Evolutionary conservation across 2,113 vertebrate genomes (phyloP).

Genomic region (Murina feae): DNA sequence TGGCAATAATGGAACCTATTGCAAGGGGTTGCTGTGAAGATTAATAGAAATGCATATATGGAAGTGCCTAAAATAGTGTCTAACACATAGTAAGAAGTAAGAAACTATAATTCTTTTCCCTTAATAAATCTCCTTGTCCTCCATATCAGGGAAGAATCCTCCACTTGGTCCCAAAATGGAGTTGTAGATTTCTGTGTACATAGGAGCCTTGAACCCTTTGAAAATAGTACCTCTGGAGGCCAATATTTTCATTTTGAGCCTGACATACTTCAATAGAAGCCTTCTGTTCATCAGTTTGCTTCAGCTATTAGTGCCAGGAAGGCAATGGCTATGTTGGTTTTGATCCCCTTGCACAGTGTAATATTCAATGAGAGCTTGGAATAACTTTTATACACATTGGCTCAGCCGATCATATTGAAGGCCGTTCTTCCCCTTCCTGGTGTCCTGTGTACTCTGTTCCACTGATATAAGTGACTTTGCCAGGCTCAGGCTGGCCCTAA

Average conservation of each 20-base stretch:
- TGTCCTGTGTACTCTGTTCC: not conserved
- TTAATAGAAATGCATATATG: not conserved
- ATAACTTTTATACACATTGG: not conserved
- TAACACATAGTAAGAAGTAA: not conserved
- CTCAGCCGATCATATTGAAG: not conserved
- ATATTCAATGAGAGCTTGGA: not conserved
- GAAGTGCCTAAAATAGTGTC: not conserved
- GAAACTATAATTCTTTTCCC: not conserved
- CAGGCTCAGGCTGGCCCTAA: not conserved
- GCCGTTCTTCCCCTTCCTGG: not conserved
- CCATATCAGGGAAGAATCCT: constrained; percentile 7
- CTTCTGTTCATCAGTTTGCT: not conserved
- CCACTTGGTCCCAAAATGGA: not conserved
- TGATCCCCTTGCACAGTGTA: not conserved
- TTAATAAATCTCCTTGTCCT: not conserved
- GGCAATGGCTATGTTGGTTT: not conserved
- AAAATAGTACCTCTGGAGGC: not conserved
- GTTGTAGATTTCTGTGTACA: not conserved
- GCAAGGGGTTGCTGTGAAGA: not conserved
- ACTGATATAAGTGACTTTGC: not conserved
- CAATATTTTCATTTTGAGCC: not conserved
- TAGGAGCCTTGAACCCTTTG: not conserved
- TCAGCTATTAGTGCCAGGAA: not conserved
- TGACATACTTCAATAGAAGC: not conserved
- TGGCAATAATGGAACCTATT: not conserved